Base-by-base conservation (phyloP, 2,888 invertebrate genomes). In the Gisinianus flammeolus region DNA sequence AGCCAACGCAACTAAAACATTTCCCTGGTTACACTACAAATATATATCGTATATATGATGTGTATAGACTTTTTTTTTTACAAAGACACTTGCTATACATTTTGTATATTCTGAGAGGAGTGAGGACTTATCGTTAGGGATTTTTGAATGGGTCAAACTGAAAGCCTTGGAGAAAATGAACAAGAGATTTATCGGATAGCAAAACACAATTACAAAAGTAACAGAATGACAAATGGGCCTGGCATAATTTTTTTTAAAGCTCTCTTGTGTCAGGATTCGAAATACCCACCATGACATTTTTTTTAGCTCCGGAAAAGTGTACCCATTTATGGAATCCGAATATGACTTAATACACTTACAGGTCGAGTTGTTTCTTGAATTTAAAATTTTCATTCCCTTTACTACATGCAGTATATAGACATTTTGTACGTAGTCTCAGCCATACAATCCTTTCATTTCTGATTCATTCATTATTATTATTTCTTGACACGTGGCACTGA, bases 321-420 rank as follows among this genome's bases (percentile, higher is more conserved):
- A n/a, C n/a, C n/a, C n/a, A n/a, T n/a, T 12, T 35, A 8, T 35
- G 44, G 44, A 44, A 44, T 44, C 19, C 35, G 44, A 22, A 30
- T 35, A 72, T 54, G 56, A 58, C 78, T 76, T 70, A 78, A 78
- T 78, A 78, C 56, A 72, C 76, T 77, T 44, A 67, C 52, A 70
- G 54, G 70, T 78, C 78, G 76, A 72, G 78, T 72, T 69, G 78
- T 80, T 78, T 66, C 28, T 33, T 44, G 66, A 74, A 74, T 66
- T 74, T 74, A 64, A 64, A 72, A 72, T 5, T 62, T 26, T 62
- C 62, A 44, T 44, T 44, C 19, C 44, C 44, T 44, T 44, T 19
- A 16, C 44, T 6, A 44, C 44, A 16, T 6, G 2, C 2, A 44
- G 44, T 44, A 44, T 6, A 44, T 6, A 44, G 44, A 35, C 44